Evolutionary conservation across 2,888 invertebrate genomes (phyloP).

Genomic region (Phalangium opilio): DNA sequence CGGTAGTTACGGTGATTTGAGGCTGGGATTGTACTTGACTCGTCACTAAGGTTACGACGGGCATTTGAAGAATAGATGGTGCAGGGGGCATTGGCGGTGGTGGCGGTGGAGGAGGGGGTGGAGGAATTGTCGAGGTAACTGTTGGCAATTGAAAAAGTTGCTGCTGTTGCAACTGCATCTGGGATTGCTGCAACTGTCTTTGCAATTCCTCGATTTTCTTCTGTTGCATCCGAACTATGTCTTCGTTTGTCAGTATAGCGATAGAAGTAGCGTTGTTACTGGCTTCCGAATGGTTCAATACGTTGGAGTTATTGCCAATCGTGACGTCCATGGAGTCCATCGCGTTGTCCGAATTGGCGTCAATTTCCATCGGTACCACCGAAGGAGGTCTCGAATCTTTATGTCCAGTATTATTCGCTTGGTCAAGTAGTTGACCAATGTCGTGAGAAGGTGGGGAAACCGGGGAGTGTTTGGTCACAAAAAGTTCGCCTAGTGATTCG

Average conservation of each 20-base stretch:
- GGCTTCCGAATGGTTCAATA: too few species aligned
- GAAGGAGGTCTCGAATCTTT: conserved; percentile 27
- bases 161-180: conserved; percentile 12
- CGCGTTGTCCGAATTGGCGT: conserved; percentile 17
- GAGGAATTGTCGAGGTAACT: conserved; percentile 21
- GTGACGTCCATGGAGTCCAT: conserved; percentile 19
- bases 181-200: conserved; percentile 52
- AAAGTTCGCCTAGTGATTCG: background rate
- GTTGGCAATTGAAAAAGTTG: background rate
- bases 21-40: conserved; percentile 3
- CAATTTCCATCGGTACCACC: conserved; percentile 29
- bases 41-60: too few species aligned
- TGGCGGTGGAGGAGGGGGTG: too few species aligned
- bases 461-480: background rate
- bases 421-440: background rate
- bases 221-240: conserved; percentile 40
- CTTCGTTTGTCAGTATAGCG: conserved; percentile 8
- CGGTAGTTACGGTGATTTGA: conserved; percentile 20
- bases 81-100: too few species aligned
- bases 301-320: conserved; percentile 4
- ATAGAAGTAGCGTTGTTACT: too few species aligned
- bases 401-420: background rate
- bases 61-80: too few species aligned
- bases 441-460: background rate
- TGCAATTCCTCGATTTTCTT: conserved; percentile 76